Base-by-base conservation (phyloP, 2,797 vertebrate genomes). In the Rhinophrynus dorsalis region DNA sequence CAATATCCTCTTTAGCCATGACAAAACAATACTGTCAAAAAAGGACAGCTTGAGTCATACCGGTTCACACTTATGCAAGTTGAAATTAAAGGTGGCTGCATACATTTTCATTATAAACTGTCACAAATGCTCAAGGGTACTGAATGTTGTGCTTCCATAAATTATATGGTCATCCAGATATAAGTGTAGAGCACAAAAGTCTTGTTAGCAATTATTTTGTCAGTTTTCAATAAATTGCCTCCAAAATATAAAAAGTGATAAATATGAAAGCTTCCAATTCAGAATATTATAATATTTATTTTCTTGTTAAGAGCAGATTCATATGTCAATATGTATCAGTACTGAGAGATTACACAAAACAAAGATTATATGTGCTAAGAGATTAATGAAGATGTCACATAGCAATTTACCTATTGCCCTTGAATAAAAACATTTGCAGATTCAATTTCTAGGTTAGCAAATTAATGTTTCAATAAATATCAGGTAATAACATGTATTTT, bases 71-170 rank as follows among this genome's bases (percentile, higher is more conserved):
- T 78, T 78, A 78, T 76, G 79, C 61, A 75, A 60, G 51, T 75
- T 74, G 75, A 80, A 79, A 86, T 80, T 64, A 56, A 77, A 45
- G 37, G 26, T 77, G 75, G n/a, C 74, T 80, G 61, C 63, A 63
- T 80, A 73, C 50, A 57, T 52, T 76, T 52, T 77, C 63, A 78
- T 83, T 78, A 77, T 32, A 77, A 70, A 37, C 47, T 83, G 67
- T 79, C 72, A 76, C 69, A 79, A 80, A 77, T 77, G 67, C 74
- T 79, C 75, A 84, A 82, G 77, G 75, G 74, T 65, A 74, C 35
- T 15, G 45, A 80, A 66, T 40, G 73, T 60, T 77, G 33, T 32
- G 30, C 78, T 80, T 82, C 48, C 60, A 74, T 76, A 79, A 79
- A 67, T 75, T 54, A 72, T 74, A 60, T 69, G 57, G 74, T 80